These are phyloP conservation scores for Hyles lineata DNA, from an alignment of 2,888 invertebrate species.

Conservation along the genomic window DNA sequence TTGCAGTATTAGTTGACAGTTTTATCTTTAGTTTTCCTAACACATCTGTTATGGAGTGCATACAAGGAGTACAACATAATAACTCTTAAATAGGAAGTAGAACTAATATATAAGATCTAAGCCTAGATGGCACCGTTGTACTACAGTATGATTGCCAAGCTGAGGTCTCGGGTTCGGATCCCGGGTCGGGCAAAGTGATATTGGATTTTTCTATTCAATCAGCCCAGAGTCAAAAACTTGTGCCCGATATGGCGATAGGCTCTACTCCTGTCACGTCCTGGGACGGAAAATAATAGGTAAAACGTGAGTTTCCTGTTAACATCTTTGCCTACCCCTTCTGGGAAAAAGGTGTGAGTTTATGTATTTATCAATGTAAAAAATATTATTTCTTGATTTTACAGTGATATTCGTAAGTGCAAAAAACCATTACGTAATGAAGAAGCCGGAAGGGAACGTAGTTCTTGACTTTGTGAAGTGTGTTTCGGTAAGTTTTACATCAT, in stretches of 20 bases:
- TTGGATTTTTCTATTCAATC: too few relatives aligned
- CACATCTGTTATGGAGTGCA: background rate
- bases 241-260: too few relatives aligned
- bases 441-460: constrained; percentile 89
- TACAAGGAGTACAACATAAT: background rate
- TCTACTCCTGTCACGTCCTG: too few relatives aligned
- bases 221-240: too few relatives aligned
- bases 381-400: constrained; percentile 62
- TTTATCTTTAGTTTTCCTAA: background rate
- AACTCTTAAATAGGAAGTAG: background rate
- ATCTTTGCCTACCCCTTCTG: too few relatives aligned
- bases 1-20: background rate
- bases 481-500: constrained; percentile 78
- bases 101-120: background rate
- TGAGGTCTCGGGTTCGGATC: too few relatives aligned
- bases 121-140: too few relatives aligned
- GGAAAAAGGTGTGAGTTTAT: background rate
- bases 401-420: constrained; percentile 90
- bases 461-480: constrained; percentile 87
- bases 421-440: constrained; percentile 86
- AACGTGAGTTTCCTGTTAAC: too few relatives aligned
- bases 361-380: background rate
- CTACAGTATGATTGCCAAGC: too few relatives aligned
- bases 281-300: too few relatives aligned
- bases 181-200: too few relatives aligned